Conservation (phyloP, 2,888 invertebrate genomes). For the Chydorus sphaericus region DNA sequence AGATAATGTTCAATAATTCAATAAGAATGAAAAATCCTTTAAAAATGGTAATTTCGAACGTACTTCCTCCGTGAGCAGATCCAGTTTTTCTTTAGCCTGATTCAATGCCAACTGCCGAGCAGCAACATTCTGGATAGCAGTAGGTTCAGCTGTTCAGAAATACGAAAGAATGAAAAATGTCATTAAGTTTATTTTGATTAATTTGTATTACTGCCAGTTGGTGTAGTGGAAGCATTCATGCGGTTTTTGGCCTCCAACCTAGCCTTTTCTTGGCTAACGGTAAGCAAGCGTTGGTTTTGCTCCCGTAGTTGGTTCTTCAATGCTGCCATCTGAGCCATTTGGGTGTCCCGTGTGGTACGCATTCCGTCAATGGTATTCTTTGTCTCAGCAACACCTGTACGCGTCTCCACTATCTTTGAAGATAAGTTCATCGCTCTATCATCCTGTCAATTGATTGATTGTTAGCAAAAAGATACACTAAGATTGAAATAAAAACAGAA, state of each 20-base stretch:
- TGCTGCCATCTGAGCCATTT: constrained; percentile 71
- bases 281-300: constrained; percentile 60
- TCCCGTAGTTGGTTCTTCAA: constrained; percentile 69
- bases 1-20: not conserved
- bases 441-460: constrained; percentile 31
- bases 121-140: constrained; percentile 44
- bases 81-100: constrained; percentile 51
- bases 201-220: constrained; percentile 19
- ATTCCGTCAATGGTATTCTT: constrained; percentile 94
- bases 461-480: not conserved
- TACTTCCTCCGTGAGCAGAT: constrained; percentile 52
- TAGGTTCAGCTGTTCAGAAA: constrained; percentile 27
- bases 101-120: constrained; percentile 60
- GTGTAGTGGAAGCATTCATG: constrained; percentile 34
- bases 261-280: constrained; percentile 62
- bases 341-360: constrained; percentile 75
- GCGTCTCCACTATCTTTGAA: constrained; percentile 64
- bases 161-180: not conserved
- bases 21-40: constrained; percentile 4
- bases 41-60: constrained; percentile 9
- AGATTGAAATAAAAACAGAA: not conserved
- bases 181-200: not conserved
- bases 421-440: constrained; percentile 63
- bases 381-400: constrained; percentile 73
- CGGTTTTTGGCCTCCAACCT: constrained; percentile 46